These are phyloP conservation scores for Chironex yamaguchii DNA, from an alignment of 30 jellyfish, hydroid and myxozoan species.

Conservation along the genomic window DNA sequence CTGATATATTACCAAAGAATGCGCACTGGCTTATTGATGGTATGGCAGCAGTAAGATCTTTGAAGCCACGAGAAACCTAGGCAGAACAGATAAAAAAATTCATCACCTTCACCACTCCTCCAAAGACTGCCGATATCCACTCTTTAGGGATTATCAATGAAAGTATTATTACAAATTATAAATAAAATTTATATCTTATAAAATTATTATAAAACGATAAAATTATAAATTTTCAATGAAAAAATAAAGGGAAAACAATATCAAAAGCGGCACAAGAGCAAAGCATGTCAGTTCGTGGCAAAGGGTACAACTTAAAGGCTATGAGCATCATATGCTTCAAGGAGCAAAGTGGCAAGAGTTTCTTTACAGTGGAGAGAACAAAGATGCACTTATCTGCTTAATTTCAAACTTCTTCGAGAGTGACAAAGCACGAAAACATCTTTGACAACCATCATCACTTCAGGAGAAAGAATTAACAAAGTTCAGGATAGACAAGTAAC, in stretches of 20 bases:
- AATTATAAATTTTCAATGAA: too few species aligned
- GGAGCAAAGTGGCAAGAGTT: conserved; percentile 1
- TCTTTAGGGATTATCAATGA: too few species aligned
- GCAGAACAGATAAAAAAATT: background rate
- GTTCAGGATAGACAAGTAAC: too few species aligned
- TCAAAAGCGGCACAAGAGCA: conserved; percentile 26
- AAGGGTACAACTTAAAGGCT: background rate
- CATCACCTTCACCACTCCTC: background rate
- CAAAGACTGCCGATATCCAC: too few species aligned
- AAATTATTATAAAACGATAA: too few species aligned
- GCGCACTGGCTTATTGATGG: conserved; percentile 33
- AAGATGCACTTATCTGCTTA: conserved; percentile 18
- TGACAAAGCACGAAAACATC: conserved; percentile 20
- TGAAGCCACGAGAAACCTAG: conserved; percentile 14
- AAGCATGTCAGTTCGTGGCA: conserved; percentile 1
- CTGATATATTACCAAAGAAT: conserved; percentile 11
- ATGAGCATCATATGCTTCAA: conserved; percentile 6
- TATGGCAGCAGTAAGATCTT: conserved; percentile 35
- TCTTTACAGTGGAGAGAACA: background rate
- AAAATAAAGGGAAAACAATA: conserved; percentile 18
- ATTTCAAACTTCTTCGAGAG: conserved; percentile 13
- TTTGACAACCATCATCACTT: too few species aligned
- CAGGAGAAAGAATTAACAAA: too few species aligned
- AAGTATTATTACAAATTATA: too few species aligned
- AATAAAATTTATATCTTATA: too few species aligned